phyloP scores from a whole-genome alignment of 1,140 invertebrate species.

The Holcopasites calliopsidis region DNA sequence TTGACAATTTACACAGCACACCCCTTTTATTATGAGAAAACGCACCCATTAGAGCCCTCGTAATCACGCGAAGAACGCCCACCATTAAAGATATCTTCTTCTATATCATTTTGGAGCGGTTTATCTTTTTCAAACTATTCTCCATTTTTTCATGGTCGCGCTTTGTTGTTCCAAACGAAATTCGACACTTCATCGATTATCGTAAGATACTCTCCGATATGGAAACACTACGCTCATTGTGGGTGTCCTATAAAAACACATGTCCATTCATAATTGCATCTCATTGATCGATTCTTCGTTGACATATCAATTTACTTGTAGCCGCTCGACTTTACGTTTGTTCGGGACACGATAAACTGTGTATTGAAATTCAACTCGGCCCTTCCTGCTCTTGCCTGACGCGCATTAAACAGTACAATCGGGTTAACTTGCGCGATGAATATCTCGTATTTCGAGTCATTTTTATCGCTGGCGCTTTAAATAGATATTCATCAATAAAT shows the following conservation, averaged over 20 bases:
- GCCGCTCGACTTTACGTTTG: slow-evolving; percentile 6
- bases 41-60: neutral
- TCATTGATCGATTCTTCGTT: slow-evolving; percentile 43
- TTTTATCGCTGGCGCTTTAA: neutral
- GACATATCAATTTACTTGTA: slow-evolving; percentile 49
- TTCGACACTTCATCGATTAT: neutral
- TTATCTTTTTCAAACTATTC: neutral
- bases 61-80: neutral
- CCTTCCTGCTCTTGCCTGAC: slow-evolving; percentile 41
- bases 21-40: slow-evolving; percentile 39
- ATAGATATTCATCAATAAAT: neutral
- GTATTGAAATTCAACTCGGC: slow-evolving; percentile 47
- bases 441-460: slow-evolving; percentile 23
- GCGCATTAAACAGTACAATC: neutral
- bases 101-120: neutral
- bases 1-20: slow-evolving; percentile 48
- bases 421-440: neutral
- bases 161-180: neutral
- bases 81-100: too few species aligned
- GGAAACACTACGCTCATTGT: too few species aligned
- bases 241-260: too few species aligned
- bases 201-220: too few species aligned
- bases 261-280: slow-evolving; percentile 53
- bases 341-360: slow-evolving; percentile 9
- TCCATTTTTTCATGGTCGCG: neutral